Evolutionary conservation across 2,113 vertebrate species (phyloP).

Genomic region (Rhinoderma darwinii): DNA sequence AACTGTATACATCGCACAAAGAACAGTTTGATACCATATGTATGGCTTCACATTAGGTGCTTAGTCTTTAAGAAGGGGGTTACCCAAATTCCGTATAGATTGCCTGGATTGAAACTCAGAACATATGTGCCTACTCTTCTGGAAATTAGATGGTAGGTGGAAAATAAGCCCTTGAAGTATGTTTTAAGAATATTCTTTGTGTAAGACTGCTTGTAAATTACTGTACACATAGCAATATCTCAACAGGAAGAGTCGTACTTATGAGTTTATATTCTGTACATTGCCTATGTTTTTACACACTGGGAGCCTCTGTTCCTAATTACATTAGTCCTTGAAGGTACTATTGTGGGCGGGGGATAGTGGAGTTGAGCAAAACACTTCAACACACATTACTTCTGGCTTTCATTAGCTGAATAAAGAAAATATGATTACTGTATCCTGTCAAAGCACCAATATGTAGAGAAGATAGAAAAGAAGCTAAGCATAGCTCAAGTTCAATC

Average conservation of each 20-base stretch:
- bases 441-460: background rate
- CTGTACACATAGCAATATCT: background rate
- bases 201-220: background rate
- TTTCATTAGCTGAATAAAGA: background rate
- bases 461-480: background rate
- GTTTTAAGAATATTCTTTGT: background rate
- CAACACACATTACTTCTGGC: background rate
- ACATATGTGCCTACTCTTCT: background rate
- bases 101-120: background rate
- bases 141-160: background rate
- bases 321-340: background rate
- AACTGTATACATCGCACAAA: background rate
- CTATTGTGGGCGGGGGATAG: background rate
- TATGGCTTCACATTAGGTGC: background rate
- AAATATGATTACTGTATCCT: background rate
- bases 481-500: background rate
- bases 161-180: background rate
- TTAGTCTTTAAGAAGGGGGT: background rate
- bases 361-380: conserved; percentile 6
- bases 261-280: background rate
- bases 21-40: background rate
- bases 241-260: conserved; percentile 6
- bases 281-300: conserved; percentile 13
- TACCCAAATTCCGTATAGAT: background rate
- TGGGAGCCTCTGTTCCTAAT: background rate